Conservation (phyloP, 2,888 invertebrate genomes). For the Mythimna loreyi region DNA sequence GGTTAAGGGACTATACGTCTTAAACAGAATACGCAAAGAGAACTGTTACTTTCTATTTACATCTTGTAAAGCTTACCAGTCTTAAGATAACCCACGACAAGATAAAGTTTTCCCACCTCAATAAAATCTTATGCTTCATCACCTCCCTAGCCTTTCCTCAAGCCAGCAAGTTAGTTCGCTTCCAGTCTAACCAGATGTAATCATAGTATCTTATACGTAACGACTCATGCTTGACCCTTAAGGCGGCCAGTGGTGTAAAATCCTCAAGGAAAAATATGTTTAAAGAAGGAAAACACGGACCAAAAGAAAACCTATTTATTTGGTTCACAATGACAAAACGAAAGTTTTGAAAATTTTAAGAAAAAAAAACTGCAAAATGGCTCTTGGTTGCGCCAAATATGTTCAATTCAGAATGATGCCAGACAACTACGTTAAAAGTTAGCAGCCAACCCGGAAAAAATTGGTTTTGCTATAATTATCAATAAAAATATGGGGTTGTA, state of each 20-base stretch:
- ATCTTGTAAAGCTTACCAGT: conserved; percentile 43
- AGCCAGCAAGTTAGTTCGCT: conserved; percentile 2
- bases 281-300: not conserved
- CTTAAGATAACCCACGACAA: conserved; percentile 16
- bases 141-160: conserved; percentile 28
- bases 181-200: conserved; percentile 42
- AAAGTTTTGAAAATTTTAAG: too few species aligned
- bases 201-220: conserved; percentile 20
- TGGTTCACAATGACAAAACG: too few species aligned
- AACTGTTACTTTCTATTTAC: conserved; percentile 58
- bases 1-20: too few species aligned
- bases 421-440: too few species aligned
- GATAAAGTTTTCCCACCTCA: conserved; percentile 8
- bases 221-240: conserved; percentile 26
- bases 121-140: conserved; percentile 26
- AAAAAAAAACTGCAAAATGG: too few species aligned
- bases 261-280: not conserved
- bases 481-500: too few species aligned
- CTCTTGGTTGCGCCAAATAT: too few species aligned
- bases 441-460: too few species aligned
- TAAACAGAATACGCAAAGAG: conserved; percentile 20
- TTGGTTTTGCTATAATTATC: too few species aligned
- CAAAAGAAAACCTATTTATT: too few species aligned
- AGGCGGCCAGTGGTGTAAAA: not conserved
- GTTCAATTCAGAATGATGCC: too few species aligned